Evolutionary conservation across 1,140 invertebrate genomes (phyloP).

Genomic region (Hypsibius dujardini): DNA sequence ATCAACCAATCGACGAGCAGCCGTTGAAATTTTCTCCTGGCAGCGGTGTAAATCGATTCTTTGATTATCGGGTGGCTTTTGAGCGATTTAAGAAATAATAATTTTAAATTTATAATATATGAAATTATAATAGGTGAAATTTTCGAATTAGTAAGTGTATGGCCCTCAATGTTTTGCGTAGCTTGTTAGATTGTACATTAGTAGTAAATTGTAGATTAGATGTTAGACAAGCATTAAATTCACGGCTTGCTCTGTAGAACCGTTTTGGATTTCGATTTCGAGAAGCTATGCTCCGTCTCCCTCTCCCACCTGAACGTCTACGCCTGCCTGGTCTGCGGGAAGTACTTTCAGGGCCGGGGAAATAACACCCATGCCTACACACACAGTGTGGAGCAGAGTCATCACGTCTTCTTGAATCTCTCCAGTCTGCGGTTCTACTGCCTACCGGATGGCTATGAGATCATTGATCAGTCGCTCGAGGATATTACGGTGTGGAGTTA

Average conservation of each 20-base stretch:
- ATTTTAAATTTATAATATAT: neutral
- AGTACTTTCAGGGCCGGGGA: conserved; percentile 94
- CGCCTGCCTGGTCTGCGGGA: conserved; percentile 97
- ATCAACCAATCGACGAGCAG: too few species aligned
- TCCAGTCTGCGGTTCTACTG: conserved; percentile 96
- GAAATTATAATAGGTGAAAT: conserved; percentile 12
- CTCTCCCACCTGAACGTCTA: conserved; percentile 97
- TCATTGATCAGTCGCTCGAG: conserved; percentile 93
- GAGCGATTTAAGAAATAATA: too few species aligned
- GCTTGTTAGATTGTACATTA: conserved; percentile 31
- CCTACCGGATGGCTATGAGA: conserved; percentile 97
- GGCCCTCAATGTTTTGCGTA: conserved; percentile 27
- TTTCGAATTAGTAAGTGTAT: conserved; percentile 15
- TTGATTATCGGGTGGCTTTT: too few species aligned
- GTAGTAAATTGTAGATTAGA: conserved; percentile 29
- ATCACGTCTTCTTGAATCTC: conserved; percentile 95
- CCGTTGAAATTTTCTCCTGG: too few species aligned
- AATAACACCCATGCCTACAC: conserved; percentile 96
- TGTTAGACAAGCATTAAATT: conserved; percentile 29
- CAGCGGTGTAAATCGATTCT: too few species aligned
- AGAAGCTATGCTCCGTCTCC: conserved; percentile 95
- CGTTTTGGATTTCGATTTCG: conserved; percentile 98
- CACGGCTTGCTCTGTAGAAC: conserved; percentile 38
- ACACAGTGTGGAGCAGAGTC: conserved; percentile 86
- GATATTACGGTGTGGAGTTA: conserved; percentile 62